phyloP scores from a whole-genome alignment of 2,888 invertebrate species.

The Polydesmus complanatus region DNA sequence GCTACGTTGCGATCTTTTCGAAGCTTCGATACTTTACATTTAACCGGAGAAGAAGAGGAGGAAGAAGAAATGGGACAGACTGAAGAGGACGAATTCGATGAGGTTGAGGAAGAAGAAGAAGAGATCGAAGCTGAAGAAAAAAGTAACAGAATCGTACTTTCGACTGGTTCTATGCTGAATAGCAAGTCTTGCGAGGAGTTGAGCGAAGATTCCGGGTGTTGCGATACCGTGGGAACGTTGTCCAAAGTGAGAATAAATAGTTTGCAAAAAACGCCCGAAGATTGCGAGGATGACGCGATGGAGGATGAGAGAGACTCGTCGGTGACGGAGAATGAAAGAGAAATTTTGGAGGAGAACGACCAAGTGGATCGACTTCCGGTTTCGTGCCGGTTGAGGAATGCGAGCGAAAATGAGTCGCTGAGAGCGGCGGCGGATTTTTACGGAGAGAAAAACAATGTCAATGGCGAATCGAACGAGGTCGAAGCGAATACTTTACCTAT shows the following conservation, averaged over 20 bases:
- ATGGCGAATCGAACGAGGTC: too few species aligned
- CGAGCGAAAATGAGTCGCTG: slow-evolving; percentile 12
- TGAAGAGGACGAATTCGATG: not conserved
- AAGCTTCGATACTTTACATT: slow-evolving; percentile 38
- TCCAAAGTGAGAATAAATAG: too few species aligned
- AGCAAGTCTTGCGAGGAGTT: slow-evolving; percentile 58
- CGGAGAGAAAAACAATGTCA: too few species aligned
- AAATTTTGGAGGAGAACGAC: not conserved
- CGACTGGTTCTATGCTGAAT: not conserved
- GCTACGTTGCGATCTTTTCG: slow-evolving; percentile 34
- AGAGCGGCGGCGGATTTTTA: slow-evolving; percentile 11
- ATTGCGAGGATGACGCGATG: slow-evolving; percentile 9
- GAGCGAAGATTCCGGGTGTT: slow-evolving; percentile 65
- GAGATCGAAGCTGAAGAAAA: not conserved
- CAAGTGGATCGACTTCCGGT: not conserved
- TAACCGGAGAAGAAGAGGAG: slow-evolving; percentile 1
- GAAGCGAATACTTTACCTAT: too few species aligned
- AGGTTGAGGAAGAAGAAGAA: not conserved
- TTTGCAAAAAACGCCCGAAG: slow-evolving; percentile 1
- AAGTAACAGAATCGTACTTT: not conserved
- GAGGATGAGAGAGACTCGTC: not conserved
- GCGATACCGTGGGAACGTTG: slow-evolving; percentile 36
- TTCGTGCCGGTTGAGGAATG: slow-evolving; percentile 16
- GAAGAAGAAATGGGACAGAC: not conserved
- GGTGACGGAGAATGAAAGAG: not conserved